These are phyloP conservation scores for Toxonevra muliebris DNA, from an alignment of 2,888 invertebrate genomes.

Conservation along the genomic window DNA sequence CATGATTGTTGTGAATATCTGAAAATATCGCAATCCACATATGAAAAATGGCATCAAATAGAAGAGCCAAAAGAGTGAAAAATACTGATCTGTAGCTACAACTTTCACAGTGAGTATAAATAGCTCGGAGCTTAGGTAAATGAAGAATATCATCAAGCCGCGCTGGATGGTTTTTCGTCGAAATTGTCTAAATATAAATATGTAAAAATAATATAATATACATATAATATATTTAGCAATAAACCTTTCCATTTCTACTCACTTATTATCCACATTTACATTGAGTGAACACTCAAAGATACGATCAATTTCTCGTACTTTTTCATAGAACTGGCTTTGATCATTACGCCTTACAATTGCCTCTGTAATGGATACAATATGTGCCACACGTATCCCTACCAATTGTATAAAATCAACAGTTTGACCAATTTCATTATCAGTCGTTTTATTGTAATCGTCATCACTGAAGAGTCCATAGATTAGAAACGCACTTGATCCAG, in stretches of 20 bases:
- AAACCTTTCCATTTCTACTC: too few species aligned
- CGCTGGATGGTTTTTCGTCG: constrained; percentile 35
- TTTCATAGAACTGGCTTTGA: constrained; percentile 44
- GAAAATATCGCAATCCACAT: constrained; percentile 58
- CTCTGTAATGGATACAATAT: constrained; percentile 53
- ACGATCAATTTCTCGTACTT: constrained; percentile 54
- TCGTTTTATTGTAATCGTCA: constrained; percentile 24
- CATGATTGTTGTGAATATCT: constrained; percentile 51
- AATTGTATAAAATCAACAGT: constrained; percentile 59
- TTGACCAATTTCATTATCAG: constrained; percentile 45
- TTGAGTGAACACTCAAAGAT: constrained; percentile 53
- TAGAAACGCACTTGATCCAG: constrained; percentile 39
- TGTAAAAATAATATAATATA: too few species aligned
- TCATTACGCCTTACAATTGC: constrained; percentile 46
- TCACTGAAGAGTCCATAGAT: constrained; percentile 46
- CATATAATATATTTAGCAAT: too few species aligned
- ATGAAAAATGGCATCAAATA: constrained; percentile 54
- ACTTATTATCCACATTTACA: constrained; percentile 46
- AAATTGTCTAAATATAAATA: constrained; percentile 34
- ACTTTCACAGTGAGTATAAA: constrained; percentile 47
- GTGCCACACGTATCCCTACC: constrained; percentile 55
- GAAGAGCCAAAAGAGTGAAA: constrained; percentile 51
- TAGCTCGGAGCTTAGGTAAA: constrained; percentile 48
- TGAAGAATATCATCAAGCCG: constrained; percentile 42
- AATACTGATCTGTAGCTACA: constrained; percentile 30